Conservation (phyloP, 2,113 vertebrate species). For the Pelodiscus sinensis region DNA sequence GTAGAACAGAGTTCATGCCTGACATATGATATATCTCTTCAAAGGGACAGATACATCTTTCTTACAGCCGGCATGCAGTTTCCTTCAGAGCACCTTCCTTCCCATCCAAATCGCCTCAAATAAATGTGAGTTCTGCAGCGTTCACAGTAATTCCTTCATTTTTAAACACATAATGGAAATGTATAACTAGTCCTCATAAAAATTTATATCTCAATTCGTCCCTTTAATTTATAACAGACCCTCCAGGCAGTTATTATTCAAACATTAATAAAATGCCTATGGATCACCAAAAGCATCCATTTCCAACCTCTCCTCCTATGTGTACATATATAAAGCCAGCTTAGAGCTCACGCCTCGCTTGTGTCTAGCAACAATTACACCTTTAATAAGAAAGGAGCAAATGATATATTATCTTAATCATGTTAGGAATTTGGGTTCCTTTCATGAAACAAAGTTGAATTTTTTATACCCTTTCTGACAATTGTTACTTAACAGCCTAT, state of each 20-base stretch:
- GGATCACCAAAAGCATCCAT: conserved; percentile 90
- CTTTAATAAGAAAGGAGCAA: conserved; percentile 85
- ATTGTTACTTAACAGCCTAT: conserved; percentile 85
- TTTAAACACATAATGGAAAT: conserved; percentile 97
- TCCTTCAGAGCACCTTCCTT: conserved; percentile 65
- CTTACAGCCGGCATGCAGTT: conserved; percentile 68
- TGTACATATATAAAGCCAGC: conserved; percentile 88
- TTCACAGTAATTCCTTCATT: conserved; percentile 92
- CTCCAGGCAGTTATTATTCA: conserved; percentile 98
- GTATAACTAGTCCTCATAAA: conserved; percentile 95
- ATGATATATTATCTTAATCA: conserved; percentile 93
- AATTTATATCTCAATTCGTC: conserved; percentile 94
- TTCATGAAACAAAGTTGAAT: conserved; percentile 85
- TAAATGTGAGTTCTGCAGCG: conserved; percentile 79
- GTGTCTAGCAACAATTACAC: conserved; percentile 90
- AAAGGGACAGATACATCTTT: conserved; percentile 86
- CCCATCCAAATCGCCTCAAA: conserved; percentile 81
- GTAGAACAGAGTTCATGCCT: conserved; percentile 77
- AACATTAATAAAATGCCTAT: conserved; percentile 98
- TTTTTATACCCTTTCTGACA: conserved; percentile 90
- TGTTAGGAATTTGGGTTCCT: conserved; percentile 76
- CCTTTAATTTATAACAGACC: conserved; percentile 95
- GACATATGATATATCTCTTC: conserved; percentile 83
- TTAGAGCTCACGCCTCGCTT: conserved; percentile 84
- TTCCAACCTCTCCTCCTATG: conserved; percentile 83